Conservation (phyloP, 1,140 invertebrate species). For the Stegodyphus dumicola region DNA sequence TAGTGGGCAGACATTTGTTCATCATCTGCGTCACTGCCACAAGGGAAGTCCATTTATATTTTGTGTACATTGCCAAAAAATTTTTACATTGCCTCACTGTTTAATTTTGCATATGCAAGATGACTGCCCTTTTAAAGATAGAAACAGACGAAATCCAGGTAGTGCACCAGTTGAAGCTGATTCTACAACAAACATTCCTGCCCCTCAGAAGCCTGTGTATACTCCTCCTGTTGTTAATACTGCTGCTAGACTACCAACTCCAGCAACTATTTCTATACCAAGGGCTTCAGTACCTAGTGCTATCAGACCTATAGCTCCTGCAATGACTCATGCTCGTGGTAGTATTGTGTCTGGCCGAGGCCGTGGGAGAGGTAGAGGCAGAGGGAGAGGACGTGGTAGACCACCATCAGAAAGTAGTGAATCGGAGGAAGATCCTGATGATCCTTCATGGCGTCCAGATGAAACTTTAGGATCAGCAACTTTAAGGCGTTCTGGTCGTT, state of each 20-base stretch:
- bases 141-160: neutral
- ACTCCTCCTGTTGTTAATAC: neutral
- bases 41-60: constrained; percentile 56
- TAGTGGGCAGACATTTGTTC: constrained; percentile 52
- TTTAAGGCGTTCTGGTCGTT: constrained; percentile 43
- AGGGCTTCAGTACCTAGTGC: neutral
- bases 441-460: constrained; percentile 45
- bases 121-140: constrained; percentile 43
- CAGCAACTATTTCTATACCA: neutral
- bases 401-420: constrained; percentile 14
- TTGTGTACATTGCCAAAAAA: constrained; percentile 56
- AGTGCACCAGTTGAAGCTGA: neutral
- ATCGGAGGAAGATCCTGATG: constrained; percentile 28
- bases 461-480: neutral
- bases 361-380: neutral
- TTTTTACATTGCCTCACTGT: constrained; percentile 54
- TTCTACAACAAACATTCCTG: neutral
- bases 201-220: neutral
- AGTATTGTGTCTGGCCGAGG: neutral
- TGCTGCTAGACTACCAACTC: neutral
- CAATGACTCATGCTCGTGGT: neutral
- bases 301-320: neutral
- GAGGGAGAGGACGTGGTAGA: constrained; percentile 12
- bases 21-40: constrained; percentile 54
- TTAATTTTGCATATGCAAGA: constrained; percentile 56